These are phyloP conservation scores for Podotricha telesiphe DNA, from an alignment of 2,888 invertebrate species.

Conservation along the genomic window DNA sequence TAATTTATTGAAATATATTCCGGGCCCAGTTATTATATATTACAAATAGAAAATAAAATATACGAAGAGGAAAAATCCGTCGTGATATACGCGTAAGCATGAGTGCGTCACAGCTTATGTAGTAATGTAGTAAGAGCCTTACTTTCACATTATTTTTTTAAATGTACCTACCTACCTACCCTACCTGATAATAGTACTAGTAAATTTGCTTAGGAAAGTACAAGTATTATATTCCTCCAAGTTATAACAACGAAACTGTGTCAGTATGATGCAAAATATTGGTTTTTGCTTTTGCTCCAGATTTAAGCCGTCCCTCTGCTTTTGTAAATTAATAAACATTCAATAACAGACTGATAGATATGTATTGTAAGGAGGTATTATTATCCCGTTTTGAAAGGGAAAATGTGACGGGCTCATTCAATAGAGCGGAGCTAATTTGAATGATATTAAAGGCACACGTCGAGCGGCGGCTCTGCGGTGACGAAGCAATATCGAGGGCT, in stretches of 20 bases:
- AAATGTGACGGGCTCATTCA: slow-evolving; percentile 30
- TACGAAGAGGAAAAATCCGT: not conserved
- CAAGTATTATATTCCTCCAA: slow-evolving; percentile 1
- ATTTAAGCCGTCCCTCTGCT: not conserved
- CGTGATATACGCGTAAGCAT: not conserved
- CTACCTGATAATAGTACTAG: no score
- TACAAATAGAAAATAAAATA: not conserved
- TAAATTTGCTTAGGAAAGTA: not conserved
- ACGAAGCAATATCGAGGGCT: slow-evolving; percentile 43
- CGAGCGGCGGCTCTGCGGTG: slow-evolving; percentile 33
- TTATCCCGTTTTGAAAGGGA: slow-evolving; percentile 27
- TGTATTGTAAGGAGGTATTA: slow-evolving; percentile 28
- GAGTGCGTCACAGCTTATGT: not conserved
- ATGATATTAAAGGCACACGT: slow-evolving; percentile 42
- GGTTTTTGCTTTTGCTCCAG: slow-evolving; percentile 1
- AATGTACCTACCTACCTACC: no score
- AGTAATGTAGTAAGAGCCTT: not conserved
- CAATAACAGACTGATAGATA: slow-evolving; percentile 24
- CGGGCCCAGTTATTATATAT: not conserved
- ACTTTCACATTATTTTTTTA: not conserved
- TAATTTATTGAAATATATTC: slow-evolving; percentile 20
- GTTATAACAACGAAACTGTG: slow-evolving; percentile 9
- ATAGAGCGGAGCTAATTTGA: slow-evolving; percentile 42
- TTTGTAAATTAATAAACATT: slow-evolving; percentile 13
- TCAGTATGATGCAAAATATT: not conserved